A percentile compares a stretch with the other conserved stretches of the same genome.
These are phyloP conservation scores for Lophius piscatorius DNA, from an alignment of 2,113 vertebrate genomes.

Conservation along the genomic window DNA sequence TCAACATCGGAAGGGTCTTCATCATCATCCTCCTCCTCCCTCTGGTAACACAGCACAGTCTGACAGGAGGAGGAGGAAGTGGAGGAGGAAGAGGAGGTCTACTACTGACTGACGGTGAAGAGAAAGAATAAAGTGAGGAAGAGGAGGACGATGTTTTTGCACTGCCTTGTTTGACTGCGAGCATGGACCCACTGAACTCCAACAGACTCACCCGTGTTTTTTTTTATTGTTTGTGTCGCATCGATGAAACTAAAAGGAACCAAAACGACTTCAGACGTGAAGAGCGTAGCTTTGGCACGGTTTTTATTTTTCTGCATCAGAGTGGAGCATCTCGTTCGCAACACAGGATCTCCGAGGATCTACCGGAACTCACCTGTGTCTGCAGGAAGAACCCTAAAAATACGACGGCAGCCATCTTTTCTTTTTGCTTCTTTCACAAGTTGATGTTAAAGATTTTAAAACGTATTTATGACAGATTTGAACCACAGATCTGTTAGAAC, in stretches of 20 bases:
- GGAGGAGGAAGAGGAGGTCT: background rate
- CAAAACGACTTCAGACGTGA: conserved; percentile 8
- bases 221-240: conserved; percentile 6
- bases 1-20: background rate
- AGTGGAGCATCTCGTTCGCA: background rate
- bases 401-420: too few species aligned
- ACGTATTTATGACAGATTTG: too few species aligned
- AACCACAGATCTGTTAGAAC: too few species aligned
- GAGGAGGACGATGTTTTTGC: conserved; percentile 49
- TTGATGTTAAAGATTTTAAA: too few species aligned
- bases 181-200: conserved; percentile 31
- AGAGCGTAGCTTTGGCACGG: background rate
- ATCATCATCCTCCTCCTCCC: conserved; percentile 2
- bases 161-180: conserved; percentile 43
- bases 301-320: background rate
- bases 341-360: too few species aligned
- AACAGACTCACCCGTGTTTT: conserved; percentile 17
- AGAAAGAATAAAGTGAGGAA: conserved; percentile 5
- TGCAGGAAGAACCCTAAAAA: too few species aligned
- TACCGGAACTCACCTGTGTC: background rate
- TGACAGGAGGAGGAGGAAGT: background rate
- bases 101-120: conserved; percentile 30
- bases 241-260: conserved; percentile 28
- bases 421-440: too few species aligned
- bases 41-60: background rate